Evolutionary conservation across 2,888 invertebrate species (phyloP), one percentile per base, ranked within the genome.

Genomic region (Meganola albula): DNA sequence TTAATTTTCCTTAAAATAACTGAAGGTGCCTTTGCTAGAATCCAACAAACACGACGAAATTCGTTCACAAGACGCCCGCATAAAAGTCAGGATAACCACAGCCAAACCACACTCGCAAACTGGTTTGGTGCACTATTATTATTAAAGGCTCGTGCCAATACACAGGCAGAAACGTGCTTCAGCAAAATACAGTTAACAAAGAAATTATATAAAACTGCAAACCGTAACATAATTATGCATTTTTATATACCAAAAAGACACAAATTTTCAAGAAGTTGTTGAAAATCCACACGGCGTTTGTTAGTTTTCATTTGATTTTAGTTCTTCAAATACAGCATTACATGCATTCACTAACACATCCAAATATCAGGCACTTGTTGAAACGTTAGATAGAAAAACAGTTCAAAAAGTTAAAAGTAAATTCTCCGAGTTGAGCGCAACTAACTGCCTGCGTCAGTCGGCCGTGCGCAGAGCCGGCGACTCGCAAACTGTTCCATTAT

Each of bases 111-210:
- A 79, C 76, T 72, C 69, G 77, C 75, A 83, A 85, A 85, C 84
- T 67, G 83, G 84, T 84, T 85, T 49, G 63, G 77, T 80, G 76
- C 79, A 82, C 79, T 83, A 84, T 83, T 83, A 85, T 84, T 85
- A 84, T 82, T 83, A 77, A 74, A 73, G 77, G 72, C 80, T 84
- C 84, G 82, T 84, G 84, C 84, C 79, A 77, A 82, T 79, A 70
- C 61, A 74, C 73, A 58, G 67, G 59, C 60, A 65, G 64, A 75
- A 78, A 74, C 74, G 71, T 76, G 75, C 74, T 60, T 58, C 48
- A 59, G 58, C 58, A 72, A 59, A 63, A 63, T 57, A 61, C 63
- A 68, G 64, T 68, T 65, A 76, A 79, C 75, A 77, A 77, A 74
- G 64, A 71, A 68, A 20, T 55, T 48, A 44, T 44, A 50, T 57